Evolutionary conservation across 2,888 invertebrate species (phyloP).

Genomic region (Sesia apiformis): DNA sequence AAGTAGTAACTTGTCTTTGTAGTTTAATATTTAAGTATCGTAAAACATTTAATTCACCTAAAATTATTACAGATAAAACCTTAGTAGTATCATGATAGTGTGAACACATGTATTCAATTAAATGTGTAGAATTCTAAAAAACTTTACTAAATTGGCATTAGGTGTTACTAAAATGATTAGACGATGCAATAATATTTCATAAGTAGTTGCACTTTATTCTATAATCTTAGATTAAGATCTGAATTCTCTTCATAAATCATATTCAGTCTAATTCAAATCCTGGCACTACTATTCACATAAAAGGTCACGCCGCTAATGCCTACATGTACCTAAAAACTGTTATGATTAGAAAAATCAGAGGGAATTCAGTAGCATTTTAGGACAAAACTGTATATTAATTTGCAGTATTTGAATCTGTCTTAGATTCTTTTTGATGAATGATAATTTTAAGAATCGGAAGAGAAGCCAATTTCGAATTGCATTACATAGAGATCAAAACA

Average conservation of each 20-base stretch:
- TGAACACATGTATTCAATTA: constrained; percentile 2
- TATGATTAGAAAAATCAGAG: constrained; percentile 8
- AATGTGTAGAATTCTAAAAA: constrained; percentile 21
- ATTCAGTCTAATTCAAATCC: background rate
- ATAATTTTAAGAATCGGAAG: no score
- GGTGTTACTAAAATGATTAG: constrained; percentile 41
- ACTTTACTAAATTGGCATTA: constrained; percentile 32
- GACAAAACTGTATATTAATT: constrained; percentile 6
- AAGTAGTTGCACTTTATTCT: constrained; percentile 64
- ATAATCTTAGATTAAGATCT: constrained; percentile 20
- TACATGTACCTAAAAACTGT: constrained; percentile 5
- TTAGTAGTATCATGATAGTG: background rate
- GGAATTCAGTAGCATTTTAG: constrained; percentile 19
- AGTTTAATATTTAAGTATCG: background rate
- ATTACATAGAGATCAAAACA: no score
- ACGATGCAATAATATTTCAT: constrained; percentile 67
- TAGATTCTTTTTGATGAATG: no score
- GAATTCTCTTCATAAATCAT: constrained; percentile 21
- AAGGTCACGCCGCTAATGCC: background rate
- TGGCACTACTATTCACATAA: background rate
- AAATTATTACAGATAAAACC: background rate
- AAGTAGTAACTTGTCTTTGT: background rate
- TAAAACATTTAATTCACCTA: background rate
- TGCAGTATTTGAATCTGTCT: no score
- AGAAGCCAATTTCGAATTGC: no score